Base-by-base conservation (phyloP, 35 echinoderm and acorn worm species). In the Lytechinus variegatus region DNA sequence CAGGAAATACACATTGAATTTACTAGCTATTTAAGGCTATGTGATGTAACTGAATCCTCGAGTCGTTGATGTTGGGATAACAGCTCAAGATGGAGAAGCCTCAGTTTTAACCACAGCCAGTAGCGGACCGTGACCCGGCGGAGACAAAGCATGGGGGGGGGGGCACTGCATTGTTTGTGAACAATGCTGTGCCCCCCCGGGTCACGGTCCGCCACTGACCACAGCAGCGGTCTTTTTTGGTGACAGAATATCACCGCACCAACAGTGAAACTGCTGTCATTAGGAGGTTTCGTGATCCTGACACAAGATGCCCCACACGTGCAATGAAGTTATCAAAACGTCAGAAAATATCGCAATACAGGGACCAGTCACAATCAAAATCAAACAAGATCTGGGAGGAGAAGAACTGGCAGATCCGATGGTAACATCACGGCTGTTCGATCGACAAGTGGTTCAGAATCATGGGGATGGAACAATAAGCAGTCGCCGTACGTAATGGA, bases 61-160 rank as follows among this genome's bases (percentile, higher is more conserved):
- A n/a, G n/a, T n/a, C n/a, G n/a, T n/a, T n/a, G n/a, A n/a, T n/a
- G n/a, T 94, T 94, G 93, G 61, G n/a, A 54, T 94, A 55, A 94
- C 91, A n/a, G 61, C 54, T 55, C 58, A 94, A 94, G 93, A 94
- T 72, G 93, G 93, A 94, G 93, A 94, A 55, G 54, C 93, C 93
- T 94, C 93, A 94, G 93, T 94, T 94, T 66, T 60, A 54, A 57
- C 54, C 93, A 61, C 93, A 94, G n/a, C n/a, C n/a, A n/a, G n/a
- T n/a, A n/a, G n/a, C n/a, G n/a, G n/a, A n/a, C n/a, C n/a, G n/a
- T n/a, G n/a, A n/a, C n/a, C n/a, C n/a, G n/a, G n/a, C n/a, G n/a
- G n/a, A n/a, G n/a, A n/a, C n/a, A n/a, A n/a, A n/a, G n/a, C n/a
- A n/a, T n/a, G n/a, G n/a, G n/a, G n/a, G n/a, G n/a, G n/a, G n/a